These are phyloP conservation scores for Engraulis encrasicolus DNA, from an alignment of 2,113 vertebrate species.

Conservation along the genomic window DNA sequence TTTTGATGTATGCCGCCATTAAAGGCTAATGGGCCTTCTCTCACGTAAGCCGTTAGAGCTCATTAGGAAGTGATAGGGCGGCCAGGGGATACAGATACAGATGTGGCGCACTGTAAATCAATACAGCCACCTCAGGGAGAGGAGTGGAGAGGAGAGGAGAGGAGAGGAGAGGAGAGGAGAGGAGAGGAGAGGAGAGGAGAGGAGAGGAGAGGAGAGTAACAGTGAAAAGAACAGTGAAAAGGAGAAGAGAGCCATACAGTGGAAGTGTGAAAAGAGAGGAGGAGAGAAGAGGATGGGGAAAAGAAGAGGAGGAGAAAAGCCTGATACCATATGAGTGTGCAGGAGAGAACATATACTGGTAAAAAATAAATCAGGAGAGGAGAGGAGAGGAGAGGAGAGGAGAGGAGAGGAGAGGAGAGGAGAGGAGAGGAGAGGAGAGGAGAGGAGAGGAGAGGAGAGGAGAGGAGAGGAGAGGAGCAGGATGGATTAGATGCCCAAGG, in stretches of 20 bases:
- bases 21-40: slow-evolving; percentile 82
- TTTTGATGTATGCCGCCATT: slow-evolving; percentile 75
- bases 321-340: slow-evolving; percentile 63
- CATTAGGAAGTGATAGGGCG: slow-evolving; percentile 80
- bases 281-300: slow-evolving; percentile 47
- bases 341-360: slow-evolving; percentile 68
- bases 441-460: background rate
- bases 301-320: slow-evolving; percentile 74
- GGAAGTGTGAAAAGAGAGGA: too few species aligned
- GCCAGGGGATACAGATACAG: slow-evolving; percentile 82
- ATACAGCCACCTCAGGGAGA: slow-evolving; percentile 71
- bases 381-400: slow-evolving; percentile 60
- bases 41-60: slow-evolving; percentile 85
- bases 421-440: background rate
- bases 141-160: slow-evolving; percentile 72
- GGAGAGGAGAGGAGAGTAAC: too few species aligned
- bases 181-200: slow-evolving; percentile 18
- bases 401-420: background rate
- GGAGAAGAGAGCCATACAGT: too few species aligned
- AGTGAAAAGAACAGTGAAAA: too few species aligned
- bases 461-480: background rate
- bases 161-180: slow-evolving; percentile 48
- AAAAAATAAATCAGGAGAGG: slow-evolving; percentile 72
- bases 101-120: slow-evolving; percentile 82
- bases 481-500: background rate